Conservation (phyloP, 2,797 vertebrate genomes). For the Spondyliosoma cantharus region DNA sequence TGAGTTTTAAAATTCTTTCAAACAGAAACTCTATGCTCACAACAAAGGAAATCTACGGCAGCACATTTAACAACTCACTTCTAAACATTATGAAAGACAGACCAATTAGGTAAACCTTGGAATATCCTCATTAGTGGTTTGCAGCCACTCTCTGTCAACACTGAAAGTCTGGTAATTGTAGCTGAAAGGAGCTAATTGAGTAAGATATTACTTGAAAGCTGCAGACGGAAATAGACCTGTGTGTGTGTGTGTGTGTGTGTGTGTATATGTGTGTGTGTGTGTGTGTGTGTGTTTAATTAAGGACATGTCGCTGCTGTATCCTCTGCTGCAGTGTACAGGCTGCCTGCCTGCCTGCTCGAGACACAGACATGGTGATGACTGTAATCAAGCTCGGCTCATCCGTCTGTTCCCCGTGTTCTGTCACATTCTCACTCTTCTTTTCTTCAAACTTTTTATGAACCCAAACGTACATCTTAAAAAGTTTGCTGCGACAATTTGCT, state of each 20-base stretch:
- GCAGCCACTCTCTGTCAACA: constrained; percentile 62
- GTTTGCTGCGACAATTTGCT: too few relatives aligned
- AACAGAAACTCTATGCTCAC: not conserved
- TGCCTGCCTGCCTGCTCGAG: constrained; percentile 48
- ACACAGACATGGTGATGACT: constrained; percentile 64
- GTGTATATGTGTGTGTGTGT: constrained; percentile 27
- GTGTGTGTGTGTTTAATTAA: constrained; percentile 59
- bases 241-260: constrained; percentile 30
- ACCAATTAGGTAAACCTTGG: constrained; percentile 50
- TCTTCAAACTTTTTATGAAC: constrained; percentile 7
- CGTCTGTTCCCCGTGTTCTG: constrained; percentile 27
- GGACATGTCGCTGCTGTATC: constrained; percentile 60
- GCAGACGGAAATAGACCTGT: constrained; percentile 73
- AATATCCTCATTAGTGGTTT: constrained; percentile 64
- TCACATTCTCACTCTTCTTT: constrained; percentile 33
- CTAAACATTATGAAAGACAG: constrained; percentile 27
- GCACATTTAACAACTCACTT: constrained; percentile 26
- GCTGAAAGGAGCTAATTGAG: constrained; percentile 79
- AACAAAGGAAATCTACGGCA: not conserved
- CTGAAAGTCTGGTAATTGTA: constrained; percentile 73
- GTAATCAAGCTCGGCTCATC: constrained; percentile 69
- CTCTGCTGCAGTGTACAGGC: constrained; percentile 55
- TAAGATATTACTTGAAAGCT: constrained; percentile 75
- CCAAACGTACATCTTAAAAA: not conserved
- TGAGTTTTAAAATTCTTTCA: not conserved